phyloP scores from a whole-genome alignment of 2,888 invertebrate species.

The Quadroppia sp. region DNA sequence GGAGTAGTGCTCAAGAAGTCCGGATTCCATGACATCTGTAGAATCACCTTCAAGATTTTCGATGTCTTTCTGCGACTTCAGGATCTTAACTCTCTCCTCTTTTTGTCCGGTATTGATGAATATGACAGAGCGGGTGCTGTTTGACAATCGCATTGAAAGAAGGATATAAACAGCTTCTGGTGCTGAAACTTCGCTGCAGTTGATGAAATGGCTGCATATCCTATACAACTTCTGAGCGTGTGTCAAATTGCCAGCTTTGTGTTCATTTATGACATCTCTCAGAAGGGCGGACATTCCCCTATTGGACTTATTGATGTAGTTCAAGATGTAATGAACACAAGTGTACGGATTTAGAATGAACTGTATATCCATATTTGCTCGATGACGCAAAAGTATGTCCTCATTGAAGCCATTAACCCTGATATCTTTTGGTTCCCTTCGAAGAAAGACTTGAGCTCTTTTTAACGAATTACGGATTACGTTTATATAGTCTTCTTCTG shows the following conservation, averaged over 20 bases:
- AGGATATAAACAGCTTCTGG: conserved; percentile 49
- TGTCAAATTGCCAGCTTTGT: conserved; percentile 47
- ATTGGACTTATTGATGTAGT: conserved; percentile 41
- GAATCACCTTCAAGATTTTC: conserved; percentile 32
- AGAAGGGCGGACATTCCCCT: conserved; percentile 41
- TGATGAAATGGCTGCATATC: conserved; percentile 48
- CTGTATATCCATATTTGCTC: conserved; percentile 42
- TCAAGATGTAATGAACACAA: conserved; percentile 40
- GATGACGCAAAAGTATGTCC: not conserved
- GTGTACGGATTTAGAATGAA: conserved; percentile 42
- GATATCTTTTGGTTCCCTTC: not conserved
- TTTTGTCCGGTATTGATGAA: conserved; percentile 48
- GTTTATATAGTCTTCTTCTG: not conserved
- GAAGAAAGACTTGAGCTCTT: conserved; percentile 18
- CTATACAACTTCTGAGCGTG: conserved; percentile 46
- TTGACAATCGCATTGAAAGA: conserved; percentile 48
- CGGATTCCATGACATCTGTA: conserved; percentile 41
- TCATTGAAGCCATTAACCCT: conserved; percentile 26
- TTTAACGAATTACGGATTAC: conserved; percentile 9
- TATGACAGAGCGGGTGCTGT: conserved; percentile 43
- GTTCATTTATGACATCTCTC: conserved; percentile 42
- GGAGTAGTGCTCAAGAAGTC: conserved; percentile 49
- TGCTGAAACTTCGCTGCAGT: conserved; percentile 48
- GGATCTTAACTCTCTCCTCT: conserved; percentile 48
- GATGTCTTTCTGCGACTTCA: conserved; percentile 48